Evolutionary conservation across 1,140 invertebrate species (phyloP), one percentile per base, ranked within the genome.

Genomic region (Drosophila melanica): DNA sequence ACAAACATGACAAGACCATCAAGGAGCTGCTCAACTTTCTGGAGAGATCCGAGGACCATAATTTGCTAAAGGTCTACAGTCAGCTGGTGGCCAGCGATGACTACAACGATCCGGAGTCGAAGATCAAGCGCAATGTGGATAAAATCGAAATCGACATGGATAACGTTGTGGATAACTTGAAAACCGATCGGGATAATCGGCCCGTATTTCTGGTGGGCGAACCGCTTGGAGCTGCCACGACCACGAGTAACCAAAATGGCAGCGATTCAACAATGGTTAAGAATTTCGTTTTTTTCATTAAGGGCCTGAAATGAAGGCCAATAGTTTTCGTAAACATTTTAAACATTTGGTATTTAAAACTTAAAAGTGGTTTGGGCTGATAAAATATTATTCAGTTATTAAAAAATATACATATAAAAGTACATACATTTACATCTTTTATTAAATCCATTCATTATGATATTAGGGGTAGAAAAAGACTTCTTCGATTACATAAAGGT

Each of bases 1-100:
- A 87, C 30, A 81, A 81, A 2, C 82, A 86, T 11, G 82, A 86
- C 20, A 82, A 73, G 47, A 86, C 84, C 27, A 87, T 86, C 39
- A 57, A 60, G 9, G 71, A 87, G 1, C 23, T 86, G 20, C 67
- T 86, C 2, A 69, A 79, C 23, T 86, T 76, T 53, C 50, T 86
- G 8, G 84, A 86, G 9, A 68, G 42, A 14, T 70, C 67, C 41
- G 82, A 86, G 44, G 79, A 86, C 35, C 79, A 80, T 0, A 87
- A 65, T 69, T 62, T 86, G 1, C 65, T 68, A 33, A 75, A 79
- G 47, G 67, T 75, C 6, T 86, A 86, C 23, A 53, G 60, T 0
- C 71, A 86, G n/a, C 35, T 86, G 0, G 18, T 86, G 37, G 74
- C 45, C 3, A 57, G 64, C 20, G 60, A 68, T 1, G 47, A 73